Evolutionary conservation across 2,113 vertebrate species (phyloP), one percentile per base, ranked within the genome.

Genomic region (Festucalex cinctus): DNA sequence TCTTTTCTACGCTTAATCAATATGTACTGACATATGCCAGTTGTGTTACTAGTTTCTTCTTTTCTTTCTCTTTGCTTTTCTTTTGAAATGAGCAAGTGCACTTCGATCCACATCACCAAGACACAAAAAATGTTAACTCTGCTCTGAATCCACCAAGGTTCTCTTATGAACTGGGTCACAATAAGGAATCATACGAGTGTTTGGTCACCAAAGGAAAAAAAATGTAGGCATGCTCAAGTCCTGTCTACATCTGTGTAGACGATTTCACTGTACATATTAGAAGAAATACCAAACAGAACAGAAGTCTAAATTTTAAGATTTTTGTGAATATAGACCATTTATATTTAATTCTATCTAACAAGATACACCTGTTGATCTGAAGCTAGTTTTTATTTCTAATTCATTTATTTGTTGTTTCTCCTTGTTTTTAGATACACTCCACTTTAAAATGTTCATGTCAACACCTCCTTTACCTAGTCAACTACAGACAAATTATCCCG

Each of bases 21-120:
- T 74, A 7, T 49, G 48, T n/a, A n/a, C 48, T 49, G 20, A 49
- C 48, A 9, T 83, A 77, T 71, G 70, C 61, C 58, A 51, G 36
- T 76, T 79, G 65, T 65, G 28, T 74, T 76, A 10, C 32, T 1
- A 19, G 8, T 59, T 59, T 59, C 28, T 37, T 19, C 57, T 36
- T 59, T 59, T 36, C 16, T 20, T 59, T 37, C 19, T 59, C 32
- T 83, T 85, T 86, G 46, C 73, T 88, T 88, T 84, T 68, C 75
- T 83, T 80, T 37, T 82, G 69, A 88, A 78, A 74, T 84, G 78
- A 88, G 86, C 86, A 89, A 89, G 79, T 84, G 75, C 89, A 91
- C 85, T 83, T 86, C 80, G 54, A 85, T 66, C 74, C 77, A 73
- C 49, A n/a, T 75, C 71, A 79, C 73, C 69, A 65, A 86, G 83